Conservation (phyloP, 2,888 invertebrate genomes). For the Drosophila anomelani region DNA sequence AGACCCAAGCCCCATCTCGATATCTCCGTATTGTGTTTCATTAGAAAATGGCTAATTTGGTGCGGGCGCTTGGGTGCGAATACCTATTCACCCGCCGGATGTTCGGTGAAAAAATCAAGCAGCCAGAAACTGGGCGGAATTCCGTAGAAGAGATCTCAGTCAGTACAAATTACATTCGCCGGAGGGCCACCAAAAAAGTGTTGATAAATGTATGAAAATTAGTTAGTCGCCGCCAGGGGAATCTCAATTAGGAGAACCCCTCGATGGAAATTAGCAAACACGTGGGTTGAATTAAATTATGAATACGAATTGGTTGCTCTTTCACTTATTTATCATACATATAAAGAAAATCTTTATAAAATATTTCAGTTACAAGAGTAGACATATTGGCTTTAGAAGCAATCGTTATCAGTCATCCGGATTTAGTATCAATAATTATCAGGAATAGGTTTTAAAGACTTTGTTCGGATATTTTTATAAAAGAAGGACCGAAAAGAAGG, state of each 20-base stretch:
- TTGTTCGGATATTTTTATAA: not conserved
- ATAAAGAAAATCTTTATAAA: not conserved
- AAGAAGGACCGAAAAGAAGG: no score
- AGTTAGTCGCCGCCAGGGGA: conserved; percentile 20
- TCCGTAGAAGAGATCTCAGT: conserved; percentile 1
- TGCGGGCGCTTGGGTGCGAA: conserved; percentile 22
- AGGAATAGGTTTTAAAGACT: not conserved
- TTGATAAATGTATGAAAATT: conserved; percentile 58
- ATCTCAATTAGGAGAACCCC: conserved; percentile 27
- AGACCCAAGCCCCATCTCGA: conserved; percentile 25
- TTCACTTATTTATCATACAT: no score
- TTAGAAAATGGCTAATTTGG: conserved; percentile 62
- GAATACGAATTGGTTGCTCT: not conserved
- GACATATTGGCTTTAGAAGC: no score
- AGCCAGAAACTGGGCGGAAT: conserved; percentile 28
- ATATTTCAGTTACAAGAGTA: no score
- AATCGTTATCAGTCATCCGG: no score
- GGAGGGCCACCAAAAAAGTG: conserved; percentile 29
- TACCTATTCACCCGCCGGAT: conserved; percentile 49
- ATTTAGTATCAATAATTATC: not conserved
- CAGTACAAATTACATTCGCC: conserved; percentile 61
- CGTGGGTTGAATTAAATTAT: not conserved
- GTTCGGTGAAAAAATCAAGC: conserved; percentile 38
- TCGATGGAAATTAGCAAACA: conserved; percentile 1
- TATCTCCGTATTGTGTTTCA: conserved; percentile 57